Conservation (phyloP, 2,797 vertebrate genomes). For the Enteromius argenteus region DNA sequence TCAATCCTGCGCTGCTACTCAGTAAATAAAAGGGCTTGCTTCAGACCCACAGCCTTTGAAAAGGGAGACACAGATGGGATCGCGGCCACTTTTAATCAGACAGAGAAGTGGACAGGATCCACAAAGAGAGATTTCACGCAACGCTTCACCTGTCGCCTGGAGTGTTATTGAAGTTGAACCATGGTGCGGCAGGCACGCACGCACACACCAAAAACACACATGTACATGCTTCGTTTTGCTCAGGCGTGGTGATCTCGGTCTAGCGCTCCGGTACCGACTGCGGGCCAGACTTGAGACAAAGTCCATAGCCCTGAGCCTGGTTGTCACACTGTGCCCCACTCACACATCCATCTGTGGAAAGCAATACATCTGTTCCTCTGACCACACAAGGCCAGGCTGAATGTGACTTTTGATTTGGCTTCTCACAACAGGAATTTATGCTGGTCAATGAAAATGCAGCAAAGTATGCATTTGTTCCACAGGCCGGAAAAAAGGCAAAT, state of each 20-base stretch:
- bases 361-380: slow-evolving; percentile 77
- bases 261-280: slow-evolving; percentile 70
- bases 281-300: slow-evolving; percentile 76
- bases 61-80: slow-evolving; percentile 66
- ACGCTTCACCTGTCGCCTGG: slow-evolving; percentile 70
- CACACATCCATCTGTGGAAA: slow-evolving; percentile 84
- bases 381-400: slow-evolving; percentile 75
- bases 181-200: slow-evolving; percentile 46
- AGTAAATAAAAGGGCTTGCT: slow-evolving; percentile 62
- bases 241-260: slow-evolving; percentile 60
- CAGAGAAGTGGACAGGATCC: slow-evolving; percentile 62
- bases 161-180: slow-evolving; percentile 68
- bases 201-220: slow-evolving; percentile 45
- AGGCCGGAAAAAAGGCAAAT: slow-evolving; percentile 56
- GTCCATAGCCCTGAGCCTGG: slow-evolving; percentile 76
- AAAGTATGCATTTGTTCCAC: slow-evolving; percentile 59
- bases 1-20: slow-evolving; percentile 55
- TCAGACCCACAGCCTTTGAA: slow-evolving; percentile 58
- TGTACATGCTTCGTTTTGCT: slow-evolving; percentile 40
- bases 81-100: slow-evolving; percentile 65
- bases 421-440: slow-evolving; percentile 65
- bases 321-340: slow-evolving; percentile 81
- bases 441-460: slow-evolving; percentile 65
- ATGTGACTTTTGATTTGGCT: slow-evolving; percentile 82
- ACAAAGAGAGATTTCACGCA: slow-evolving; percentile 69